Conservation (phyloP, 1,140 invertebrate species). For the Bombus polaris region DNA sequence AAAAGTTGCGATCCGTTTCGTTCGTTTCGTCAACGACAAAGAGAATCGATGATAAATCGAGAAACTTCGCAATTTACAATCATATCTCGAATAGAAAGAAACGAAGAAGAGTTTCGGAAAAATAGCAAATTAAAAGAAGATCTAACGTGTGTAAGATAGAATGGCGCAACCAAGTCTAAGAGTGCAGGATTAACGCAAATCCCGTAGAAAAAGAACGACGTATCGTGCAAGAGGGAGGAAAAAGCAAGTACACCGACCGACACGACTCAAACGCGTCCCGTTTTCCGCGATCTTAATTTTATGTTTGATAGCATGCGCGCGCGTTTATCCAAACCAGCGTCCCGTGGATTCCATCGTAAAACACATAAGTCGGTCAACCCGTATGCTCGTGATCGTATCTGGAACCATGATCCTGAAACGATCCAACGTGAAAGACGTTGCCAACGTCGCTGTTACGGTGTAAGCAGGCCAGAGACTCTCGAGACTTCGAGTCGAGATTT, state of each 20-base stretch:
- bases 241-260: background rate
- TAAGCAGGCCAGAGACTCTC: background rate
- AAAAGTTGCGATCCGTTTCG: no score
- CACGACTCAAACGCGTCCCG: conserved; percentile 10
- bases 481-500: conserved; percentile 18
- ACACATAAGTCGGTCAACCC: conserved; percentile 26
- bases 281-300: conserved; percentile 40
- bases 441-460: conserved; percentile 1
- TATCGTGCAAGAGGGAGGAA: background rate
- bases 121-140: no score
- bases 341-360: background rate
- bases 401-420: conserved; percentile 19
- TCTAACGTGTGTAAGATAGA: no score
- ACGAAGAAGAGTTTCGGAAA: no score
- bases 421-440: conserved; percentile 5
- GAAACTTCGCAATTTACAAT: no score
- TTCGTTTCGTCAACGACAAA: background rate
- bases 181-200: background rate
- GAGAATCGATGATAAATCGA: background rate
- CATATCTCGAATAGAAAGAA: no score
- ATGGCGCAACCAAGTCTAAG: no score
- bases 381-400: conserved; percentile 24
- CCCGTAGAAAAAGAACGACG: no score
- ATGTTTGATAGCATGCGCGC: conserved; percentile 19
- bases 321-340: conserved; percentile 4